Percentiles rank a stretch among this genome's conserved stretches.
Evolutionary conservation across 2,888 invertebrate species (phyloP).

Genomic region (Theretra japonica): DNA sequence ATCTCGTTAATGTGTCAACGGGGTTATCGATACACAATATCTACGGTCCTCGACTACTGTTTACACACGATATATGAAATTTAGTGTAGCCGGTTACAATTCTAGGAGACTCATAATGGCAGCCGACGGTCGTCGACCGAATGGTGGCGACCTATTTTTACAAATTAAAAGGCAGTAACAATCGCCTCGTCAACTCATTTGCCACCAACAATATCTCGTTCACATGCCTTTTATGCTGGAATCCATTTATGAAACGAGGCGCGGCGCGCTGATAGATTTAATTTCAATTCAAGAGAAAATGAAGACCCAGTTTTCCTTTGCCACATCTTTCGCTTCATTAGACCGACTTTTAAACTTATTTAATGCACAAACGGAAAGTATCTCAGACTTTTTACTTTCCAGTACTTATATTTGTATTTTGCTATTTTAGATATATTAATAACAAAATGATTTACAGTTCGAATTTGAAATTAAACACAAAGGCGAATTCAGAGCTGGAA

Average conservation of each 20-base stretch:
- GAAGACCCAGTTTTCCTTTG: conserved; percentile 32
- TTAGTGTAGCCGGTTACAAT: conserved; percentile 46
- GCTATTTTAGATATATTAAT: not conserved
- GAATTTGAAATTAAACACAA: not conserved
- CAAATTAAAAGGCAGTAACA: conserved; percentile 69
- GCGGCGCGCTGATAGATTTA: conserved; percentile 46
- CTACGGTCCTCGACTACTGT: conserved; percentile 58
- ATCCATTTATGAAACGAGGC: conserved; percentile 52
- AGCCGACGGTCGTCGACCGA: conserved; percentile 67
- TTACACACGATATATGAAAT: conserved; percentile 55
- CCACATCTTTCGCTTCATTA: conserved; percentile 17
- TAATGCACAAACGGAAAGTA: not conserved
- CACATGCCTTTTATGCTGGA: conserved; percentile 58
- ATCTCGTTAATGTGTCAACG: conserved; percentile 79
- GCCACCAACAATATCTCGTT: conserved; percentile 64
- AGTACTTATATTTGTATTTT: not conserved
- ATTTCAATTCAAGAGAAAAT: conserved; percentile 48
- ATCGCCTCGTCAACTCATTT: conserved; percentile 68
- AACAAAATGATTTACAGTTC: not conserved
- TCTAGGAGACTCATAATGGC: conserved; percentile 47
- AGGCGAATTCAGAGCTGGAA: not conserved
- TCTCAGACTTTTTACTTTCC: not conserved
- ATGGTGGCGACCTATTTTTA: conserved; percentile 71
- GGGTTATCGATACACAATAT: conserved; percentile 73
- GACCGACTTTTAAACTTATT: conserved; percentile 4